phyloP scores from a whole-genome alignment of 2,888 invertebrate genomes.

The Drosophila histrio region DNA sequence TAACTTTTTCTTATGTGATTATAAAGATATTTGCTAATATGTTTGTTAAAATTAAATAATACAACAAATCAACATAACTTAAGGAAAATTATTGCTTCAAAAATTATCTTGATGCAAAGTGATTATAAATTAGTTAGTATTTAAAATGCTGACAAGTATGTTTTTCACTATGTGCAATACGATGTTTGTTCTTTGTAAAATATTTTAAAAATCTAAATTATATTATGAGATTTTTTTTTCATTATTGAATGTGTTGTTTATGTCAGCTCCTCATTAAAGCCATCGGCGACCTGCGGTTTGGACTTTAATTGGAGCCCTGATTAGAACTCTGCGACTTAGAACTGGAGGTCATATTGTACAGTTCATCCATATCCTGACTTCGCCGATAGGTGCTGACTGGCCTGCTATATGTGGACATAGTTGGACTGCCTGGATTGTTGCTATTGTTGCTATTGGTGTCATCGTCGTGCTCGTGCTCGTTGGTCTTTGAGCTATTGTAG shows the following conservation, averaged over 20 bases:
- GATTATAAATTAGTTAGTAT: too few relatives aligned
- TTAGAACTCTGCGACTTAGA: slow-evolving; percentile 83
- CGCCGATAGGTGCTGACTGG: slow-evolving; percentile 85
- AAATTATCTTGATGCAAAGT: too few relatives aligned
- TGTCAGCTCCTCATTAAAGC: slow-evolving; percentile 38
- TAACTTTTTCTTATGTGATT: too few relatives aligned
- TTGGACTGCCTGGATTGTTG: slow-evolving; percentile 82
- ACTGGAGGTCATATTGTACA: slow-evolving; percentile 84
- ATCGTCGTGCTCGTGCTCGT: slow-evolving; percentile 80
- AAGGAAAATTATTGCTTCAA: too few relatives aligned
- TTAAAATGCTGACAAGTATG: too few relatives aligned
- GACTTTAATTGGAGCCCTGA: slow-evolving; percentile 73
- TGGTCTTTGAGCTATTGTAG: slow-evolving; percentile 78
- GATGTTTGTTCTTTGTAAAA: too few relatives aligned
- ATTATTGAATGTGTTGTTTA: not conserved
- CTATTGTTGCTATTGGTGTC: slow-evolving; percentile 82
- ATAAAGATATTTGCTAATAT: too few relatives aligned
- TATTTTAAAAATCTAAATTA: too few relatives aligned
- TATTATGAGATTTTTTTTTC: too few relatives aligned
- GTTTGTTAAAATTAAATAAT: too few relatives aligned
- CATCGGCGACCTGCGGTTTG: slow-evolving; percentile 77
- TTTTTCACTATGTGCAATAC: too few relatives aligned
- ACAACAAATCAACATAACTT: too few relatives aligned
- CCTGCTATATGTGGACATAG: slow-evolving; percentile 84
- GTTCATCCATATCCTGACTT: slow-evolving; percentile 86